A percentile compares a stretch with the other conserved stretches of the same genome.
Evolutionary conservation across 1,140 invertebrate genomes (phyloP).

Genomic region (Halyomorpha halys): DNA sequence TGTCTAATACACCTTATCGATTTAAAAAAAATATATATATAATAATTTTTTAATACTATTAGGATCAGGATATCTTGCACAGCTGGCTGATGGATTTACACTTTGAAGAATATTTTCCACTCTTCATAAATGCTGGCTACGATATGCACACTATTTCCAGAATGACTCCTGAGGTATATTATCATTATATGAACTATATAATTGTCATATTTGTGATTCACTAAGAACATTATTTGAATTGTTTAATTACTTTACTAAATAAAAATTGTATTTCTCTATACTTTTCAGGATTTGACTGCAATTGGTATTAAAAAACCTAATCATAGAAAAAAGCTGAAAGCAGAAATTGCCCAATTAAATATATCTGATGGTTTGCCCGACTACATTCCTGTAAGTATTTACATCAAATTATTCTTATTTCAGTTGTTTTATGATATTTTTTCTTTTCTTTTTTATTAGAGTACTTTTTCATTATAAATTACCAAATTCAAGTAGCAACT

Average conservation of each 20-base stretch:
- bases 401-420: neutral
- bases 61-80: conserved; percentile 87
- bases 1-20: too few relatives aligned
- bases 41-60: too few relatives aligned
- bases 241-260: neutral
- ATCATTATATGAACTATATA: neutral
- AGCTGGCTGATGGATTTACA: conserved; percentile 90
- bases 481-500: too few relatives aligned
- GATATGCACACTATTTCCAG: conserved; percentile 93
- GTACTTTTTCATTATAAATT: too few relatives aligned
- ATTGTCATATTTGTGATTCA: neutral
- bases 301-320: conserved; percentile 93
- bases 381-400: conserved; percentile 70
- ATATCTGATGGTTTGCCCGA: conserved; percentile 87
- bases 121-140: conserved; percentile 92
- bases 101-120: conserved; percentile 89
- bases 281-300: conserved; percentile 52
- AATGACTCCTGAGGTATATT: conserved; percentile 86
- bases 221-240: too few relatives aligned
- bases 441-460: too few relatives aligned
- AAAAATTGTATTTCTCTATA: neutral
- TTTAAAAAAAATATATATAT: too few relatives aligned
- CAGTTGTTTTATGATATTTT: too few relatives aligned
- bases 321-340: conserved; percentile 89
- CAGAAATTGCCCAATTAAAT: conserved; percentile 89